Evolutionary conservation across 2,797 vertebrate species (phyloP).

Genomic region (Phrynocephalus guinanensis): DNA sequence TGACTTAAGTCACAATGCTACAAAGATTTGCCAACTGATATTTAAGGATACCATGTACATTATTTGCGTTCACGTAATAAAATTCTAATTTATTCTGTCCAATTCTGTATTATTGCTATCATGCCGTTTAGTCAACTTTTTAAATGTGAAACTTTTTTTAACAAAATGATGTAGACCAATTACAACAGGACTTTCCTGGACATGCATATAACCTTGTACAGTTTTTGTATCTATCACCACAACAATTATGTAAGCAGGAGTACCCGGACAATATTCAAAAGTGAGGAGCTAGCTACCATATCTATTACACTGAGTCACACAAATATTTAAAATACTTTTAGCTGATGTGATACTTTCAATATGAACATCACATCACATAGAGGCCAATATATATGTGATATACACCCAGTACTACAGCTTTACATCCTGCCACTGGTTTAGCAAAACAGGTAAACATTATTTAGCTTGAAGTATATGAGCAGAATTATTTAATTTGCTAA

Average conservation of each 20-base stretch:
- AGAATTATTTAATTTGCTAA: slow-evolving; percentile 12
- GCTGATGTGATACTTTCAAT: slow-evolving; percentile 2
- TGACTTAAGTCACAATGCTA: slow-evolving; percentile 3
- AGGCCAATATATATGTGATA: neutral
- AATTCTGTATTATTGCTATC: neutral
- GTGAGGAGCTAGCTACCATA: slow-evolving; percentile 29
- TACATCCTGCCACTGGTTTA: slow-evolving; percentile 15
- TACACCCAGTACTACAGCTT: neutral
- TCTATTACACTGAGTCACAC: neutral
- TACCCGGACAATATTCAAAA: neutral
- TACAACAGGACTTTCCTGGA: slow-evolving; percentile 1
- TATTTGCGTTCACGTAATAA: slow-evolving; percentile 1
- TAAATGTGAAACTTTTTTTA: neutral
- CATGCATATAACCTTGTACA: neutral
- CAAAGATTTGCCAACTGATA: neutral
- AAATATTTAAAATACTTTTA: slow-evolving; percentile 6
- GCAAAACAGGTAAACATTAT: slow-evolving; percentile 17
- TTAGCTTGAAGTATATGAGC: neutral
- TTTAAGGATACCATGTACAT: neutral
- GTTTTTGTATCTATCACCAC: slow-evolving; percentile 15
- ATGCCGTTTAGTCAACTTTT: slow-evolving; percentile 1
- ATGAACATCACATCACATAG: neutral
- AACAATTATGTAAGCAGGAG: neutral
- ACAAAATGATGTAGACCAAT: neutral
- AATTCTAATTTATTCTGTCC: neutral